phyloP scores from a whole-genome alignment of 2,888 invertebrate species.

The Gibbula magus region DNA sequence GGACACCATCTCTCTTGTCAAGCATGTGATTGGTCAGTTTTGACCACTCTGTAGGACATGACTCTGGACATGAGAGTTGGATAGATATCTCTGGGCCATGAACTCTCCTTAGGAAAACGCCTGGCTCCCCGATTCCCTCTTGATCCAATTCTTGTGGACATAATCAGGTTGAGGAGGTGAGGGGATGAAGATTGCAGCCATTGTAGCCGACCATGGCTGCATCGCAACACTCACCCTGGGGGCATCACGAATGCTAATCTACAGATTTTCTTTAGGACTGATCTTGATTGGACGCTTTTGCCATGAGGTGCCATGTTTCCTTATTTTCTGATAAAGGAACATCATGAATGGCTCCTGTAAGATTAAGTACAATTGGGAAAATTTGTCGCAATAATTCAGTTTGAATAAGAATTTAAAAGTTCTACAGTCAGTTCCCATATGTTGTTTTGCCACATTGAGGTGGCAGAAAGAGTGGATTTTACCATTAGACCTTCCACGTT shows the following conservation, averaged over 20 bases:
- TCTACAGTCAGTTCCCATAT: background rate
- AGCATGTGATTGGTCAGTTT: no score
- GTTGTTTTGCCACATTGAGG: no score
- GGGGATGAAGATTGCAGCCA: background rate
- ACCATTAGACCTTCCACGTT: no score
- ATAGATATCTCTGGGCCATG: background rate
- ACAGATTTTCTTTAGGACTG: background rate
- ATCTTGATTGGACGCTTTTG: background rate
- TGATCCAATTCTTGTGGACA: background rate
- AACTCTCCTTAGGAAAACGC: constrained; percentile 5
- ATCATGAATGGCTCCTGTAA: background rate
- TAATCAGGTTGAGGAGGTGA: constrained; percentile 4
- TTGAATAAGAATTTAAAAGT: background rate
- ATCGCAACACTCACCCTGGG: background rate
- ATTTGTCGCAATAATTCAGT: background rate
- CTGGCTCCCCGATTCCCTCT: background rate
- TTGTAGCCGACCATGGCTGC: background rate
- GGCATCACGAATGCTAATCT: constrained; percentile 5
- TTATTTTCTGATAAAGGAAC: background rate
- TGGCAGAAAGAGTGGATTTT: no score
- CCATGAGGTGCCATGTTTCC: background rate
- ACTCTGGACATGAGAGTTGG: background rate
- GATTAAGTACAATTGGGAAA: background rate
- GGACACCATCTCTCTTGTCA: no score
- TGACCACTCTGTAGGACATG: background rate